Conservation (phyloP, 2,888 invertebrate species). For the Leucozona laternaria region DNA sequence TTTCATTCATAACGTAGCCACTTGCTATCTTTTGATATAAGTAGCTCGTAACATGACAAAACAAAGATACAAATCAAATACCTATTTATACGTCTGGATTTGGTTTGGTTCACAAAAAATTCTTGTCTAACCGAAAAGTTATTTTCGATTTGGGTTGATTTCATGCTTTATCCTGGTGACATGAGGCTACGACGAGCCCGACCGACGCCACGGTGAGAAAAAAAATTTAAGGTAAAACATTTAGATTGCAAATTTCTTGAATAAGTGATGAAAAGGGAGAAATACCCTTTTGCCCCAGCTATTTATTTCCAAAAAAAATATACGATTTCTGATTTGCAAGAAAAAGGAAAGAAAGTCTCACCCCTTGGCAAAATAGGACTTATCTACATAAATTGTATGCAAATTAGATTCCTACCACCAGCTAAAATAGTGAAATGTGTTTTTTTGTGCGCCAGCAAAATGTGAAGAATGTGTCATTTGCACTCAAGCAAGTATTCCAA, state of each 20-base stretch:
- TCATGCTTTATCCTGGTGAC: background rate
- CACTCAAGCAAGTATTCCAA: background rate
- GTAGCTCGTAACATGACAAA: background rate
- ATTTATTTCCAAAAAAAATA: background rate
- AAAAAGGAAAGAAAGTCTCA: background rate
- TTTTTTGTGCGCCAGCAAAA: background rate
- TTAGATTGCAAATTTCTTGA: background rate
- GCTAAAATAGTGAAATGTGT: background rate
- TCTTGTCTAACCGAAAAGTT: background rate
- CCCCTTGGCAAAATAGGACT: background rate
- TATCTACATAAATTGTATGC: background rate
- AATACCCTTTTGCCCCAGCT: background rate
- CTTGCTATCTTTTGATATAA: background rate
- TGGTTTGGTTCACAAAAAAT: background rate
- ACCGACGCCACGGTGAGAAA: too few species aligned
- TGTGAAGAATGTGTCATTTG: background rate
- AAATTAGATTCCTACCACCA: background rate
- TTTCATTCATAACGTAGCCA: background rate
- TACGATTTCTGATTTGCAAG: background rate
- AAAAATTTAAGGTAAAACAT: background rate
- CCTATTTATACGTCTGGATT: background rate
- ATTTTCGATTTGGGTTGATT: slow-evolving; percentile 3
- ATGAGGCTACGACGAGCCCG: too few species aligned
- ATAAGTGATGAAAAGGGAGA: background rate
- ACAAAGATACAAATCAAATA: background rate